Percentiles rank a stretch among this genome's conserved stretches.
phyloP scores from a whole-genome alignment of 2,888 invertebrate genomes.

The Sesamia inferens region DNA sequence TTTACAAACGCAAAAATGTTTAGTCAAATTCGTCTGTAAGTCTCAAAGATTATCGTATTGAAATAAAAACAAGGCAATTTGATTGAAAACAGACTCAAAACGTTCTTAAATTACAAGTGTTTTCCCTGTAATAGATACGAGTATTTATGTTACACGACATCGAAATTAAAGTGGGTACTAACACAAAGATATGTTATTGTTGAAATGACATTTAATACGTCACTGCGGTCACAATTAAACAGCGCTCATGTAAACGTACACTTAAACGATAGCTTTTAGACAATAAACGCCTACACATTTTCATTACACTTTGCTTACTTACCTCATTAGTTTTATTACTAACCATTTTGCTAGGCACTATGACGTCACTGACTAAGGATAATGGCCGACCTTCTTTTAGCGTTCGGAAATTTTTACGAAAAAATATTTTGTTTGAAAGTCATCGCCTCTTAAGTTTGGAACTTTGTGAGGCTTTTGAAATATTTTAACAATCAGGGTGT shows the following conservation, averaged over 20 bases:
- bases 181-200: slow-evolving; percentile 8
- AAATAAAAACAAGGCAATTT: background rate
- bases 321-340: slow-evolving; percentile 64
- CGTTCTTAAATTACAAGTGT: background rate
- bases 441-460: slow-evolving; percentile 36
- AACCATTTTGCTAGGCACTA: slow-evolving; percentile 44
- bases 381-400: slow-evolving; percentile 42
- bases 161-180: background rate
- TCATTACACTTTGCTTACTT: slow-evolving; percentile 57
- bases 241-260: slow-evolving; percentile 45
- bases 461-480: slow-evolving; percentile 19
- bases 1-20: background rate
- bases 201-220: slow-evolving; percentile 16
- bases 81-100: background rate
- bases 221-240: slow-evolving; percentile 51
- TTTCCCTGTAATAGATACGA: background rate
- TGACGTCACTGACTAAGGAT: slow-evolving; percentile 56
- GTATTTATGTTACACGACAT: background rate
- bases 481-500: slow-evolving; percentile 30
- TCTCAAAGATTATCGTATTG: background rate
- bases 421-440: slow-evolving; percentile 56
- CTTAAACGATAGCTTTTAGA: slow-evolving; percentile 49
- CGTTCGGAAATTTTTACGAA: slow-evolving; percentile 29
- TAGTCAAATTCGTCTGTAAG: background rate
- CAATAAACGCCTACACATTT: slow-evolving; percentile 60